Evolutionary conservation across 2,888 invertebrate genomes (phyloP).

Genomic region (Diaprepes abbreviatus): DNA sequence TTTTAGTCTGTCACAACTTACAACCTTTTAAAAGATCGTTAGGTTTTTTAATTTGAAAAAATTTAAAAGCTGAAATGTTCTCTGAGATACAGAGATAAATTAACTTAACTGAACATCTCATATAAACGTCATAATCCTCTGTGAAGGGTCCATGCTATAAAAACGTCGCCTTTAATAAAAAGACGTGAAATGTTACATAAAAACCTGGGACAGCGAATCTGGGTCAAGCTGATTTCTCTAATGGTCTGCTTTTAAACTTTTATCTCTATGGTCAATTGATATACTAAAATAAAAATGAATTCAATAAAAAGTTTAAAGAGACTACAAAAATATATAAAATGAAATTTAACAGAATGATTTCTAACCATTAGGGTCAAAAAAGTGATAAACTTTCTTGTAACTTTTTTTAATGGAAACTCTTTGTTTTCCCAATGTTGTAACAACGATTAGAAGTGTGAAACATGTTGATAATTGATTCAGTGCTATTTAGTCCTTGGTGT

Average conservation of each 20-base stretch:
- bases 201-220: not conserved
- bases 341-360: too few relatives aligned
- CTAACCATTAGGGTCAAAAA: too few relatives aligned
- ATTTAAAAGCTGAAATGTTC: not conserved
- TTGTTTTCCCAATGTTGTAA: too few relatives aligned
- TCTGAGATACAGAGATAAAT: constrained; percentile 5
- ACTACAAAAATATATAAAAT: too few relatives aligned
- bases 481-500: too few relatives aligned
- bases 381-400: too few relatives aligned
- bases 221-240: constrained; percentile 18
- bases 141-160: constrained; percentile 13
- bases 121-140: constrained; percentile 29
- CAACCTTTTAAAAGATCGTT: constrained; percentile 3
- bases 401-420: too few relatives aligned
- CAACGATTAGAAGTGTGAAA: too few relatives aligned
- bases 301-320: too few relatives aligned
- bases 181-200: constrained; percentile 19
- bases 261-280: not conserved
- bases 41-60: not conserved
- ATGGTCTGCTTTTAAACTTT: constrained; percentile 14
- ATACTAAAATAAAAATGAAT: not conserved
- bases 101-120: constrained; percentile 16
- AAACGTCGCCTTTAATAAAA: constrained; percentile 19
- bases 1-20: not conserved
- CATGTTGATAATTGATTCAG: too few relatives aligned